These are phyloP conservation scores for Dendrocopos noguchii DNA, from an alignment of 2,113 vertebrate genomes.

Conservation along the genomic window DNA sequence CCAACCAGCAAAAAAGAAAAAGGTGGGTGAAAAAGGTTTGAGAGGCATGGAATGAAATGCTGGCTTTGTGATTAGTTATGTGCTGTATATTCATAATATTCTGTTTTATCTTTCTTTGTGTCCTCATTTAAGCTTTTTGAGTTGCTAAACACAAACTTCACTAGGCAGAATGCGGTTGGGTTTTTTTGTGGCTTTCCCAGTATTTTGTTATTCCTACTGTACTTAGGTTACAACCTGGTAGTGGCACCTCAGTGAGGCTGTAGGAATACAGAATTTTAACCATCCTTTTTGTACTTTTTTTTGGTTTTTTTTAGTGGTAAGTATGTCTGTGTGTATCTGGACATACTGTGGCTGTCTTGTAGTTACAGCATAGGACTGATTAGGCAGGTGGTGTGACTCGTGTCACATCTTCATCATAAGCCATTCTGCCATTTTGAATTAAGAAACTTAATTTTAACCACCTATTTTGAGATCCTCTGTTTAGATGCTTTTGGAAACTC, in stretches of 20 bases:
- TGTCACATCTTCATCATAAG: slow-evolving; percentile 20
- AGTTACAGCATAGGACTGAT: not conserved
- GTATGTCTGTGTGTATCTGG: not conserved
- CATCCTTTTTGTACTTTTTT: not conserved
- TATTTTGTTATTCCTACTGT: not conserved
- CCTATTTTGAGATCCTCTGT: slow-evolving; percentile 58
- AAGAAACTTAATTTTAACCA: slow-evolving; percentile 42
- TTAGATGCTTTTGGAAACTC: slow-evolving; percentile 58
- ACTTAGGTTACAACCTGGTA: not conserved
- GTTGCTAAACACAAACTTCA: not conserved
- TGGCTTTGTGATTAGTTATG: not conserved
- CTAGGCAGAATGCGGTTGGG: not conserved
- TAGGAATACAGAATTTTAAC: not conserved
- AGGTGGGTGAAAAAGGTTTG: slow-evolving; percentile 80
- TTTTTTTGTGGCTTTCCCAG: not conserved
- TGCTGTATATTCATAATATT: slow-evolving; percentile 21
- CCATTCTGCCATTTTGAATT: slow-evolving; percentile 21
- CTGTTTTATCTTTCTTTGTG: not conserved
- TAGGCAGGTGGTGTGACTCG: not conserved
- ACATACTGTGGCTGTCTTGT: not conserved
- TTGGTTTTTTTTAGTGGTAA: not conserved
- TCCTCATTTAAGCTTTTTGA: not conserved
- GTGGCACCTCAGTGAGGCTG: not conserved
- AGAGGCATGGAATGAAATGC: not conserved
- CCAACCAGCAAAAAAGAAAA: slow-evolving; percentile 98